Conservation (phyloP, 1,140 invertebrate genomes). For the Panagrolaimus sp. region DNA sequence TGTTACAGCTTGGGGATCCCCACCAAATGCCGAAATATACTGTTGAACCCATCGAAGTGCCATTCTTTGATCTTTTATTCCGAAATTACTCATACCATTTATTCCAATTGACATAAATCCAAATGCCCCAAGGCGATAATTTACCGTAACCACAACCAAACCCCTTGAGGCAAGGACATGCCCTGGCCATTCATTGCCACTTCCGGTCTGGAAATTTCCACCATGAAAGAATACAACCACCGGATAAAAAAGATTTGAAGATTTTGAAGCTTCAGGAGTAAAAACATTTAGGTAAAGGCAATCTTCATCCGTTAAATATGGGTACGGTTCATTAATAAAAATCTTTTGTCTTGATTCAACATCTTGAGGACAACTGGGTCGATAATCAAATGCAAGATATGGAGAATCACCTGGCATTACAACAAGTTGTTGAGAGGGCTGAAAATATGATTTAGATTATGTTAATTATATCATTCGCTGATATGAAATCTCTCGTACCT, state of each 20-base stretch:
- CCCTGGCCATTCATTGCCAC: conserved; percentile 63
- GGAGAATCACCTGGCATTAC: conserved; percentile 47
- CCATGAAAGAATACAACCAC: conserved; percentile 66
- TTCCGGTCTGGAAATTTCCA: conserved; percentile 66
- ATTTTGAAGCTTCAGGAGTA: conserved; percentile 49
- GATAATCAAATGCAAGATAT: conserved; percentile 42
- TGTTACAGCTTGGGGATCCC: conserved; percentile 64
- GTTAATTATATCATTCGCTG: neutral
- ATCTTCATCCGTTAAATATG: conserved; percentile 47
- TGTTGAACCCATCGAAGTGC: conserved; percentile 67
- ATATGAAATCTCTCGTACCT: conserved; percentile 40
- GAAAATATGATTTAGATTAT: neutral
- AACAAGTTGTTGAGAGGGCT: conserved; percentile 49
- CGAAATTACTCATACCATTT: conserved; percentile 62
- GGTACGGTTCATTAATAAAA: conserved; percentile 50
- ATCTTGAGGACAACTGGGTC: conserved; percentile 49
- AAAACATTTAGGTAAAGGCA: conserved; percentile 56
- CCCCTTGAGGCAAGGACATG: conserved; percentile 60
- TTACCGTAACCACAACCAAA: conserved; percentile 64
- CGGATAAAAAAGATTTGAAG: conserved; percentile 58
- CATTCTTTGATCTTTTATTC: conserved; percentile 76
- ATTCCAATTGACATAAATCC: conserved; percentile 59
- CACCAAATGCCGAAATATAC: conserved; percentile 60
- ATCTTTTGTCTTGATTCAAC: conserved; percentile 45
- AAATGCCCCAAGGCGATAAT: conserved; percentile 64